phyloP scores from a whole-genome alignment of 2,113 vertebrate species.

The Platichthys flesus region DNA sequence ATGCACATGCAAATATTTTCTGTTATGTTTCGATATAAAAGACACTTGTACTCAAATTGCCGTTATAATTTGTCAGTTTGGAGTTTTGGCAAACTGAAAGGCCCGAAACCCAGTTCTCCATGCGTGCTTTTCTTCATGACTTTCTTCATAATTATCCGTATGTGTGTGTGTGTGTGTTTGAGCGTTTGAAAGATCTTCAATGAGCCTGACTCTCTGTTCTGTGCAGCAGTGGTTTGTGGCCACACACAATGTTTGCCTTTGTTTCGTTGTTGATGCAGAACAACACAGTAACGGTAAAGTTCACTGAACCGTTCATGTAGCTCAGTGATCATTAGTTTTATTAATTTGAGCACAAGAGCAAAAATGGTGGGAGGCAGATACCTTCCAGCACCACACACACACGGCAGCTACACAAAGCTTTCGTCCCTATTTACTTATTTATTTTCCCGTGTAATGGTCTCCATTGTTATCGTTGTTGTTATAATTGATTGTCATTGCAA shows the following conservation, averaged over 20 bases:
- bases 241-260: slow-evolving; percentile 30
- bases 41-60: slow-evolving; percentile 6
- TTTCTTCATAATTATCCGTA: background rate
- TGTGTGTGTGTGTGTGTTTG: background rate
- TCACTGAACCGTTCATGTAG: slow-evolving; percentile 12
- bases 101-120: background rate
- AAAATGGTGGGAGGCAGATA: background rate
- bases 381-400: background rate
- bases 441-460: too few relatives aligned
- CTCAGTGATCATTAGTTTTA: slow-evolving; percentile 25
- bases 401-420: background rate
- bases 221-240: slow-evolving; percentile 7
- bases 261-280: slow-evolving; percentile 9
- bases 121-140: background rate
- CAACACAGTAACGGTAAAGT: slow-evolving; percentile 39
- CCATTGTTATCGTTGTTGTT: too few relatives aligned
- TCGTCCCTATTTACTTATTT: too few relatives aligned
- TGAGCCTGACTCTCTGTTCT: background rate
- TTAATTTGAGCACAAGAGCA: slow-evolving; percentile 34
- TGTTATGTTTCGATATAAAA: slow-evolving; percentile 4
- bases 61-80: slow-evolving; percentile 16
- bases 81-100: background rate
- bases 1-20: background rate
- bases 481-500: too few relatives aligned
- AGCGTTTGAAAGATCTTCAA: background rate